Percentiles rank a stretch among this genome's conserved stretches.
Conservation (phyloP, 2,113 vertebrate species). For the Amia ocellicauda region DNA sequence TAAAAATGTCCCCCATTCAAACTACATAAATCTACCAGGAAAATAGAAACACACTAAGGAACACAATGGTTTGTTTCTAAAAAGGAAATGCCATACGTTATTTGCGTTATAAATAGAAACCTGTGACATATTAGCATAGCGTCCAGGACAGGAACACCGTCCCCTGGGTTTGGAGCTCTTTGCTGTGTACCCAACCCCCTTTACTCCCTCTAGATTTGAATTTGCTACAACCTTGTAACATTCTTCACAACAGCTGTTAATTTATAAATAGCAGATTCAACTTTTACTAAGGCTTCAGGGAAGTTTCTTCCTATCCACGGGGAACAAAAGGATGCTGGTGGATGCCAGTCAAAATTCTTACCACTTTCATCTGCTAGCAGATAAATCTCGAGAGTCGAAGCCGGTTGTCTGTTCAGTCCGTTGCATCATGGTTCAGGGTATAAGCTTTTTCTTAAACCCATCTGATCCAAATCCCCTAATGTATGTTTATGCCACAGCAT, state of each 20-base stretch:
- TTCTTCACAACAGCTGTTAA: constrained; percentile 3
- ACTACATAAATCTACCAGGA: no score
- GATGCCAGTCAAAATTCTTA: no score
- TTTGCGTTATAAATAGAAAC: not conserved
- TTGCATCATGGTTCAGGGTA: no score
- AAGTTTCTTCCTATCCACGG: not conserved
- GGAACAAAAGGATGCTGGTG: no score
- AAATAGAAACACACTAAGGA: not conserved
- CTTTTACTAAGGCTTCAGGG: not conserved
- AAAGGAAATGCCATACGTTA: not conserved
- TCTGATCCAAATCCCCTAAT: no score
- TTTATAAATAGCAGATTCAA: not conserved
- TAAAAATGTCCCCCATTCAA: no score
- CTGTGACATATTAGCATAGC: not conserved
- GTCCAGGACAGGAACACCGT: not conserved
- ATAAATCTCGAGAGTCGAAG: no score
- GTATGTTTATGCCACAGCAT: no score
- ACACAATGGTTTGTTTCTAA: not conserved
- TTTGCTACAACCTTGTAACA: not conserved
- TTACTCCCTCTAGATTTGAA: not conserved
- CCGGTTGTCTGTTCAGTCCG: no score
- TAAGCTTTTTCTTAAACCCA: no score
- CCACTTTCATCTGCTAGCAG: no score
- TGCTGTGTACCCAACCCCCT: not conserved
- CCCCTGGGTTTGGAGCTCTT: not conserved